phyloP scores from a whole-genome alignment of 2,113 vertebrate genomes.

The Cheirogaleus medius region DNA sequence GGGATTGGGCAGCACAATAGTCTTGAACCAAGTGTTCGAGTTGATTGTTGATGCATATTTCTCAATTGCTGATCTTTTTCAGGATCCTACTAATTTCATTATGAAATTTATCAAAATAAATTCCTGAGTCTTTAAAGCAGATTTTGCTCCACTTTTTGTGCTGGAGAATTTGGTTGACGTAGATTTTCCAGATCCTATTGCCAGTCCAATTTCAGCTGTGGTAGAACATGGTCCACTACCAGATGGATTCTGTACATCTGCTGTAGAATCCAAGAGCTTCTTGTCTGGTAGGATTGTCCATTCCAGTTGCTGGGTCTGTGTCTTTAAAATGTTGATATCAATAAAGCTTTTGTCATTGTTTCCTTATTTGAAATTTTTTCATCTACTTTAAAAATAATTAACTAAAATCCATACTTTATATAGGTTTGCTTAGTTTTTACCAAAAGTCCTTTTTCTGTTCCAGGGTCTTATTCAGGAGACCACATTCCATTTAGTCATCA shows the following conservation, averaged over 20 bases:
- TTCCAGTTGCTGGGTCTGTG: neutral
- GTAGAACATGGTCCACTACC: neutral
- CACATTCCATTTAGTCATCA: neutral
- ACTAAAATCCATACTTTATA: neutral
- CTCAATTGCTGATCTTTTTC: constrained; percentile 91
- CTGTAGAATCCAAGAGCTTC: neutral
- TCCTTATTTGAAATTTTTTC: neutral
- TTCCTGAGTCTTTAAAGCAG: constrained; percentile 88
- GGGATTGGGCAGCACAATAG: constrained; percentile 86
- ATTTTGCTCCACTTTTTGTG: constrained; percentile 89
- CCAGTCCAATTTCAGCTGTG: neutral
- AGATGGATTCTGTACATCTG: neutral
- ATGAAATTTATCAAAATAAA: constrained; percentile 89
- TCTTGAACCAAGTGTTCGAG: constrained; percentile 89
- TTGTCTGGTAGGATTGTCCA: neutral
- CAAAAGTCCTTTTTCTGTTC: neutral
- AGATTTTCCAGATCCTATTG: constrained; percentile 90
- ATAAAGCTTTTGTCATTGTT: neutral
- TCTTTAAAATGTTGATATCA: neutral
- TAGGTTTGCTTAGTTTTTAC: neutral
- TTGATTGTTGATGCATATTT: constrained; percentile 92
- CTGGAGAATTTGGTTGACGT: constrained; percentile 92
- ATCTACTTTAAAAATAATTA: neutral
- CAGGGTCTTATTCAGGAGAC: neutral
- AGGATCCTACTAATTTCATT: constrained; percentile 90